Percentiles rank a stretch among this genome's conserved stretches.
These are phyloP conservation scores for Rhinichthys osculus DNA, from an alignment of 2,797 vertebrate genomes.

Conservation along the genomic window DNA sequence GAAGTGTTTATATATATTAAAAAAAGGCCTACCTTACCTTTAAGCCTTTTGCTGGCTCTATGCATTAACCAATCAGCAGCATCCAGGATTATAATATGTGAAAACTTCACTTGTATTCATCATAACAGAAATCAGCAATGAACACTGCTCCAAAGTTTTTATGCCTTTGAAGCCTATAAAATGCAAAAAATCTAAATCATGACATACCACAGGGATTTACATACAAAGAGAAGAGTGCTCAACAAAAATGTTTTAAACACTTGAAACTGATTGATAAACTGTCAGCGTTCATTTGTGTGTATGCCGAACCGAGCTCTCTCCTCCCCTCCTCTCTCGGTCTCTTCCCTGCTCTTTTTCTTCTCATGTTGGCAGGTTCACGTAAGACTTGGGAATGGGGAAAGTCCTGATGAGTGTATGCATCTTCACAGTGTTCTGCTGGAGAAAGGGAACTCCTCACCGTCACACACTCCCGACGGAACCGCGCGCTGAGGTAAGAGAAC, in stretches of 20 bases:
- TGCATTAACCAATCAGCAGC: background rate
- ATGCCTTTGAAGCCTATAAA: background rate
- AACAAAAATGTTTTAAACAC: slow-evolving; percentile 38
- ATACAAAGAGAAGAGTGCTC: background rate
- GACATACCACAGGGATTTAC: background rate
- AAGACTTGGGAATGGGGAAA: slow-evolving; percentile 78
- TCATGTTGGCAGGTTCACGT: slow-evolving; percentile 71
- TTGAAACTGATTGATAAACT: slow-evolving; percentile 42
- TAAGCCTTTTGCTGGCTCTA: background rate
- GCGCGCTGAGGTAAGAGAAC: slow-evolving; percentile 62
- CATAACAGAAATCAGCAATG: background rate
- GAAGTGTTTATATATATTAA: background rate
- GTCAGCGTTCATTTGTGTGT: slow-evolving; percentile 40
- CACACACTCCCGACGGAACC: slow-evolving; percentile 63
- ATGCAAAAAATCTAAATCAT: background rate
- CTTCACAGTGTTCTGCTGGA: slow-evolving; percentile 48
- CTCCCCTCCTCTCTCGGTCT: slow-evolving; percentile 43
- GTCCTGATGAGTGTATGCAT: slow-evolving; percentile 77
- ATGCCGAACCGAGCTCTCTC: background rate
- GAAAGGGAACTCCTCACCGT: slow-evolving; percentile 59
- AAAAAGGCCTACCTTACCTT: background rate
- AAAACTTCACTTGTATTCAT: background rate
- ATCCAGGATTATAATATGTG: background rate
- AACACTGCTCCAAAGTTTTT: background rate
- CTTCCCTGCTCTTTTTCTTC: slow-evolving; percentile 62